Evolutionary conservation across 2,888 invertebrate genomes (phyloP), one percentile per base, ranked within the genome.

Genomic region (Ypsolopha scabrella): DNA sequence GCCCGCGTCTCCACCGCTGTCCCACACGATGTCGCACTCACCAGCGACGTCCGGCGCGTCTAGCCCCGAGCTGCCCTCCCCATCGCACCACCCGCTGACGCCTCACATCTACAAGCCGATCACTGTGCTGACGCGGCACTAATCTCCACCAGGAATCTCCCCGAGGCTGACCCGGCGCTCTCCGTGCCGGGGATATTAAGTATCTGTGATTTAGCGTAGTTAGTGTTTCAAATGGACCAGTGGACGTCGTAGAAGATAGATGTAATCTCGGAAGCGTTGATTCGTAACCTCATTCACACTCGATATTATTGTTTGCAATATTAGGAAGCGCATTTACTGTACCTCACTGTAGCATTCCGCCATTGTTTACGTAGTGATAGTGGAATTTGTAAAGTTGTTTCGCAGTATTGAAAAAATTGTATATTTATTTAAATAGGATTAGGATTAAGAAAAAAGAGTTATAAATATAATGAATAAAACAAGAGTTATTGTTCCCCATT

Each of bases 111-210:
- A 75, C 75, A 86, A 90, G 61, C 89, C 90, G 1, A 75, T 89
- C 56, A 87, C 90, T 48, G 87, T 90, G 36, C 81, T 89, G 36
- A 86, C 88, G 54, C 80, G 89, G 62, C 88, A 89, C 60, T 86
- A 78, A 80, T 52, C 56, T 24, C 35, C 36, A 39, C 39, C 11
- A 34, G 41, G 14, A 60, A 62, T 60, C 63, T 24, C 24, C n/a
- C 64, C 65, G 61, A 67, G 64, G 65, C 68, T 64, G 58, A 58
- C 61, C 58, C 65, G 64, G 24, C 24, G 24, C 24, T 24, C 37
- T 14, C 34, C 14, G 45, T 9, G 45, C 50, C 38, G 10, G 10
- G 43, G 34, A 13, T 11, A 37, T 43, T 46, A 44, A 11, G 39
- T 34, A 53, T 51, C 53, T 53, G 53, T 53, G 53, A 53, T 53